Evolutionary conservation across 2,113 vertebrate species (phyloP), one percentile per base, ranked within the genome.

Genomic region (Paralichthys olivaceus): DNA sequence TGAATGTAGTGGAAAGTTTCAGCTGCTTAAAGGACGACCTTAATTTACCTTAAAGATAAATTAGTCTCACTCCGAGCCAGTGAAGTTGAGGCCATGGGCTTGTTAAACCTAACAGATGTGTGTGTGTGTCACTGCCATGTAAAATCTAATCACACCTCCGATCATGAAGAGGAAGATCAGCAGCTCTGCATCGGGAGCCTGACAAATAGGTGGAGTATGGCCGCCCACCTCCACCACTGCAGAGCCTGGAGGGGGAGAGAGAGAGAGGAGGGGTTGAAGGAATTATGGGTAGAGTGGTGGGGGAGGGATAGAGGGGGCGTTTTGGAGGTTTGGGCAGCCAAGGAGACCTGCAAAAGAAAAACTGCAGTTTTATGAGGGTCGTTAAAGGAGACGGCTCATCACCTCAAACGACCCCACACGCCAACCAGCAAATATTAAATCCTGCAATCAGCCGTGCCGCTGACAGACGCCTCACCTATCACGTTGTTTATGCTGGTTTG

Each of bases 321-420:
- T 47, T 61, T 29, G 34, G 60, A 69, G 64, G 83, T 68, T 65
- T 67, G 69, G 25, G 60, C 54, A 59, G 49, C 64, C 11, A 11
- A 79, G 80, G 81, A 88, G 74, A 75, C 32, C 17, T 4, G 85
- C 51, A 22, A 22, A 65, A 25, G 57, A 9, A 78, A 74, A 61
- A 84, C 72, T 63, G 66, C 32, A 32, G 25, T 83, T 91, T 92
- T 90, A 87, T 88, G 86, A 81, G 73, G 72, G 79, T 86, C 76
- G 73, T 91, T 91, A 91, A 90, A 88, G 78, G 69, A 89, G 91
- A 93, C 81, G 76, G 80, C 88, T 92, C 85, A 92, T 90, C 75
- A 80, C 83, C 91, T 87, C 67, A 74, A 88, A 91, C 81, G 84
- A 91, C 87, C 84, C 87, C 51, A 17, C 69, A 23, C 55, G 37